phyloP scores from a whole-genome alignment of 2,888 invertebrate genomes.

The Argynnis bischoffii region DNA sequence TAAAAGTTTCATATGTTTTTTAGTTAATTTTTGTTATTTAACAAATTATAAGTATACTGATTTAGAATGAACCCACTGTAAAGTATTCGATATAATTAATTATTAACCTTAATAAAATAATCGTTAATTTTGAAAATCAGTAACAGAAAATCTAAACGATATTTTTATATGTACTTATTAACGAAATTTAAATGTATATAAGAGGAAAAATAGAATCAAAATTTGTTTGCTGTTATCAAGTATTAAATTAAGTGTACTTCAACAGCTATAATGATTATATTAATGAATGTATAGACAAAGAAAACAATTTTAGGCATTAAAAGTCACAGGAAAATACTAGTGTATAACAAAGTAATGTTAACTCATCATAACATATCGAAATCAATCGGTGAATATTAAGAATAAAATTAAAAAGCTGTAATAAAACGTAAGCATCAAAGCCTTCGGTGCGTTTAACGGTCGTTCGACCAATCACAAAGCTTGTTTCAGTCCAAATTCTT shows the following conservation, averaged over 20 bases:
- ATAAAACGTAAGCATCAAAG: constrained; percentile 20
- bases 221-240: no score
- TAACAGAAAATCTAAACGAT: background rate
- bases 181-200: background rate
- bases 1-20: no score
- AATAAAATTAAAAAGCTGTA: constrained; percentile 24
- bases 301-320: background rate
- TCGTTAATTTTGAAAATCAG: constrained; percentile 5
- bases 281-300: no score
- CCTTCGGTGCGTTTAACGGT: constrained; percentile 14
- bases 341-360: constrained; percentile 20
- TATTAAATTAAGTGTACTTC: no score
- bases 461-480: constrained; percentile 12
- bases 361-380: constrained; percentile 21
- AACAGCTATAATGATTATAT: no score
- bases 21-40: no score
- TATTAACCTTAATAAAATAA: constrained; percentile 17
- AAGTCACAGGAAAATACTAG: background rate
- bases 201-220: no score
- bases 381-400: constrained; percentile 23
- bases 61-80: no score
- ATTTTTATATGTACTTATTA: background rate
- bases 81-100: no score
- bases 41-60: no score
- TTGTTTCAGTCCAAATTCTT: background rate